Evolutionary conservation across 1,140 invertebrate genomes (phyloP).

Genomic region (Aphis gossypii): DNA sequence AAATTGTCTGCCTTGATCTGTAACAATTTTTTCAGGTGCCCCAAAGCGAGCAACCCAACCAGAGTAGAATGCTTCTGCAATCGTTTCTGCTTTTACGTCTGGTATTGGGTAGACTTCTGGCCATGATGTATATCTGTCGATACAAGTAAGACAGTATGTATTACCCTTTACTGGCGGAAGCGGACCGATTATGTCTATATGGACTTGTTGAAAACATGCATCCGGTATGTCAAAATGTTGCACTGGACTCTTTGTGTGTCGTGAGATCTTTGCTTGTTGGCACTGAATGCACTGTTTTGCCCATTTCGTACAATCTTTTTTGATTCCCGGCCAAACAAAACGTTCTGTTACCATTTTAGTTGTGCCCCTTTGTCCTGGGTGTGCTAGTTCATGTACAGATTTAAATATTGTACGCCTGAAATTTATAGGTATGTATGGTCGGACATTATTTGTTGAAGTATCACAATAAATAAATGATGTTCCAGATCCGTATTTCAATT

Average conservation of each 20-base stretch:
- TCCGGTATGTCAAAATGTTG: neutral
- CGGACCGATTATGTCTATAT: neutral
- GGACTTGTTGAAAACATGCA: neutral
- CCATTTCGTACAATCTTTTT: conserved; percentile 36
- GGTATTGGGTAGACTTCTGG: too few relatives aligned
- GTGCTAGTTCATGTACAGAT: conserved; percentile 62
- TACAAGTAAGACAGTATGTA: too few relatives aligned
- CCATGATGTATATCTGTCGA: too few relatives aligned
- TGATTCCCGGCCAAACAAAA: conserved; percentile 32
- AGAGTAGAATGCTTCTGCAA: too few relatives aligned
- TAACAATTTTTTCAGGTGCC: too few relatives aligned
- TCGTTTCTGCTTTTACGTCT: too few relatives aligned
- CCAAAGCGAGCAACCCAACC: too few relatives aligned
- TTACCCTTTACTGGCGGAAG: neutral
- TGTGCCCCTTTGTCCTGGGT: conserved; percentile 63
- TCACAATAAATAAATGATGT: neutral
- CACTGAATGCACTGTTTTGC: neutral
- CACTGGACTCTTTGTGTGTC: neutral
- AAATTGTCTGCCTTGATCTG: too few relatives aligned
- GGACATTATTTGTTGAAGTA: conserved; percentile 60
- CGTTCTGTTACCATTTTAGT: neutral
- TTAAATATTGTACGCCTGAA: conserved; percentile 61
- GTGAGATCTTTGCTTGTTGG: conserved; percentile 8
- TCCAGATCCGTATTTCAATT: neutral
- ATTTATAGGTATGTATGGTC: conserved; percentile 62